Percentiles rank a stretch among this genome's conserved stretches.
phyloP scores from a whole-genome alignment of 2,888 invertebrate species.

The Troides aeacus region DNA sequence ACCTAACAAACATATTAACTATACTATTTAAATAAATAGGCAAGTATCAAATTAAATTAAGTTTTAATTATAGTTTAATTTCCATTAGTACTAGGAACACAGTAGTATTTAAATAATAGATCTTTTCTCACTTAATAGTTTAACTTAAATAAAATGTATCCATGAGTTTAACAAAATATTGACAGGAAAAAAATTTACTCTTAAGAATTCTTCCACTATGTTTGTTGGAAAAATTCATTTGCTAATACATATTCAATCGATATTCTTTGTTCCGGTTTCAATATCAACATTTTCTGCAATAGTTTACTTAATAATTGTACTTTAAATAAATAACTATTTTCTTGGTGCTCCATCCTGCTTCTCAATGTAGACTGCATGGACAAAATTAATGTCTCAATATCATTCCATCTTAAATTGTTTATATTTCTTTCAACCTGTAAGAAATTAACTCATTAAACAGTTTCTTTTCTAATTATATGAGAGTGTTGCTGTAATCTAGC shows the following conservation, averaged over 20 bases:
- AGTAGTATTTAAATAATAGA: not conserved
- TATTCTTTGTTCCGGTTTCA: constrained; percentile 48
- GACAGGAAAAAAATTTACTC: not conserved
- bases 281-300: constrained; percentile 50
- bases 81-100: too few relatives aligned
- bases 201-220: not conserved
- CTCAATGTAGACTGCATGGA: constrained; percentile 32
- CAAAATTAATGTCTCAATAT: constrained; percentile 34
- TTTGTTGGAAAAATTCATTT: constrained; percentile 43
- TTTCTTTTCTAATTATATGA: not conserved
- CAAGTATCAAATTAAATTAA: too few relatives aligned
- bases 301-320: constrained; percentile 37
- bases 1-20: too few relatives aligned
- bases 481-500: too few relatives aligned
- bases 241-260: constrained; percentile 49
- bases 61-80: not conserved
- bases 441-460: constrained; percentile 25
- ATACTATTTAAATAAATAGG: too few relatives aligned
- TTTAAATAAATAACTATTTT: constrained; percentile 34
- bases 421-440: constrained; percentile 38
- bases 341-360: constrained; percentile 9
- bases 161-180: not conserved
- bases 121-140: not conserved
- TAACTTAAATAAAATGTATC: not conserved
- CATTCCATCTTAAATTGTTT: constrained; percentile 32